Percentiles rank a stretch among this genome's conserved stretches.
phyloP scores from a whole-genome alignment of 1,140 invertebrate genomes.

The Drosophila insularis region DNA sequence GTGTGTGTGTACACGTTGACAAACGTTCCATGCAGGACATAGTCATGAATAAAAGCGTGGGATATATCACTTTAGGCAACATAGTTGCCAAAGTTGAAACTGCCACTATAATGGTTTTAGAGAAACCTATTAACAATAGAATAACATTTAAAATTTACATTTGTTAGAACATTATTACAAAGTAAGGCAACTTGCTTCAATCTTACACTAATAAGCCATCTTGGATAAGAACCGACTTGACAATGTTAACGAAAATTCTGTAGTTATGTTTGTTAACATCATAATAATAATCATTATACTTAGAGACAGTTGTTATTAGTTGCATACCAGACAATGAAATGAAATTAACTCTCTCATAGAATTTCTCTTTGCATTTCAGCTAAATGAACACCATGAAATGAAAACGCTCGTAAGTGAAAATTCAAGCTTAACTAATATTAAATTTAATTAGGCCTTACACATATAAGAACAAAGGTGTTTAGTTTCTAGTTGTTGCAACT shows the following conservation, averaged over 20 bases:
- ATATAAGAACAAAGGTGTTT: constrained; percentile 17
- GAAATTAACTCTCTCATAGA: constrained; percentile 24
- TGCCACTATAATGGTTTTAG: no score
- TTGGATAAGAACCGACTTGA: no score
- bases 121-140: no score
- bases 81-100: background rate
- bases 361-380: constrained; percentile 42
- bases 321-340: constrained; percentile 13
- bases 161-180: no score
- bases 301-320: background rate
- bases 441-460: background rate
- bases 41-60: background rate
- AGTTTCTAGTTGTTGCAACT: background rate
- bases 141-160: no score
- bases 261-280: no score
- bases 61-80: background rate
- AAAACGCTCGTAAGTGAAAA: constrained; percentile 72
- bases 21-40: background rate
- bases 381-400: constrained; percentile 50
- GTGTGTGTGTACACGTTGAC: background rate
- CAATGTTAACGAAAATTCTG: no score
- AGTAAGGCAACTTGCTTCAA: no score
- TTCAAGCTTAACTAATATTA: background rate
- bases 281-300: no score
- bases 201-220: no score